Percentiles rank a stretch among this genome's conserved stretches.
Conservation (phyloP, 2,113 vertebrate species). For the Muntiacus muntjak region DNA sequence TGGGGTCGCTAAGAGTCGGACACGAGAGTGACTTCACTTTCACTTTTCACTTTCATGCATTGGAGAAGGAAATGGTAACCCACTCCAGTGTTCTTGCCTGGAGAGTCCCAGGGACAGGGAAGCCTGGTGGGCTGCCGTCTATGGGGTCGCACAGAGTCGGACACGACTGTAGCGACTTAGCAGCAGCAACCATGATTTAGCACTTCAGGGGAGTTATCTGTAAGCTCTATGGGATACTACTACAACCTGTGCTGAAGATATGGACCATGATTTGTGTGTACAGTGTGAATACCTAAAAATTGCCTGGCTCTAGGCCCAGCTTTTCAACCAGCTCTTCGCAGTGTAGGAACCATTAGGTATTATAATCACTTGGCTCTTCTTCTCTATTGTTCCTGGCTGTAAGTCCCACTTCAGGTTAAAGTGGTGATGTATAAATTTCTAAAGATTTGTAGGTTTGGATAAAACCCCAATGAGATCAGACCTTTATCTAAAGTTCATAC, state of each 20-base stretch:
- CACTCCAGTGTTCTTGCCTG: no score
- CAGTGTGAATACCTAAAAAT: background rate
- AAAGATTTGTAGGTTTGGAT: conserved; percentile 18
- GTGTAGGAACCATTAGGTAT: conserved; percentile 25
- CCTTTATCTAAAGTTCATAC: background rate
- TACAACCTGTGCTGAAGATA: background rate
- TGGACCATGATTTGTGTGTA: background rate
- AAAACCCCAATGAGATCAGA: background rate
- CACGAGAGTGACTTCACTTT: no score
- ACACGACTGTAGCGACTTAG: no score
- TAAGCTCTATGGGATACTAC: background rate
- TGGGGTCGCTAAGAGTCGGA: no score
- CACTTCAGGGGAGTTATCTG: background rate
- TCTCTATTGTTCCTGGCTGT: background rate
- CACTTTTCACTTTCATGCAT: no score
- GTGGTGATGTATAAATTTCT: background rate
- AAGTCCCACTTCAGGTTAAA: conserved; percentile 5
- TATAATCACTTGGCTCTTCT: conserved; percentile 14
- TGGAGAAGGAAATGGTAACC: no score
- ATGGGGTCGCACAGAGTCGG: no score
- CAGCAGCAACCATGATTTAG: background rate
- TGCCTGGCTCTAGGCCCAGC: conserved; percentile 2
- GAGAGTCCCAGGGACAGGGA: no score
- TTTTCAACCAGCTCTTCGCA: background rate
- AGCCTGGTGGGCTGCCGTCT: no score